Percentiles rank a stretch among this genome's conserved stretches.
Conservation (phyloP, 2,113 vertebrate genomes). For the Axis porcinus region DNA sequence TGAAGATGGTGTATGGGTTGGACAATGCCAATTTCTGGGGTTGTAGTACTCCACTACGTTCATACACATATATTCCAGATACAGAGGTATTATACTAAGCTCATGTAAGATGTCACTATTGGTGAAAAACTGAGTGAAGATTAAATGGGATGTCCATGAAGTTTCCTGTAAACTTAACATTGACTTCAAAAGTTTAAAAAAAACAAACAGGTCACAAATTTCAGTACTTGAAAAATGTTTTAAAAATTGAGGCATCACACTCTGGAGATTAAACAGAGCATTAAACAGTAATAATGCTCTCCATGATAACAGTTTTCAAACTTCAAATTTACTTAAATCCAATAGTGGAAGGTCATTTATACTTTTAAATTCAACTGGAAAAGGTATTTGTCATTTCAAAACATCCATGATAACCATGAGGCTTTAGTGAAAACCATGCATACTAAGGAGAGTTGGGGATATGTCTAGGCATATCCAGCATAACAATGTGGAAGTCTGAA, state of each 20-base stretch:
- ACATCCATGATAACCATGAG: background rate
- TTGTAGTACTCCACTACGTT: background rate
- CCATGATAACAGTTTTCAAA: background rate
- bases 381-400: background rate
- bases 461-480: slow-evolving; percentile 6
- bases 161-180: background rate
- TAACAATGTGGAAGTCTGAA: background rate
- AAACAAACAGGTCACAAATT: background rate
- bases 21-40: background rate
- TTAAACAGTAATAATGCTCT: background rate
- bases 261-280: background rate
- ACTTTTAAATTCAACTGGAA: slow-evolving; percentile 13
- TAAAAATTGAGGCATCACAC: background rate
- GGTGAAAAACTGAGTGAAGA: background rate
- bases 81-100: background rate
- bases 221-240: slow-evolving; percentile 7
- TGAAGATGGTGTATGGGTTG: background rate
- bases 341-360: background rate
- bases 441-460: background rate
- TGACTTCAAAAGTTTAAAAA: background rate
- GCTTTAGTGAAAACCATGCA: background rate
- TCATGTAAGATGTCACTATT: background rate
- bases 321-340: background rate
- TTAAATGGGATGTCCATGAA: background rate
- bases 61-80: background rate